Evolutionary conservation across 1,140 invertebrate genomes (phyloP).

Genomic region (Trichogramma pretiosum): DNA sequence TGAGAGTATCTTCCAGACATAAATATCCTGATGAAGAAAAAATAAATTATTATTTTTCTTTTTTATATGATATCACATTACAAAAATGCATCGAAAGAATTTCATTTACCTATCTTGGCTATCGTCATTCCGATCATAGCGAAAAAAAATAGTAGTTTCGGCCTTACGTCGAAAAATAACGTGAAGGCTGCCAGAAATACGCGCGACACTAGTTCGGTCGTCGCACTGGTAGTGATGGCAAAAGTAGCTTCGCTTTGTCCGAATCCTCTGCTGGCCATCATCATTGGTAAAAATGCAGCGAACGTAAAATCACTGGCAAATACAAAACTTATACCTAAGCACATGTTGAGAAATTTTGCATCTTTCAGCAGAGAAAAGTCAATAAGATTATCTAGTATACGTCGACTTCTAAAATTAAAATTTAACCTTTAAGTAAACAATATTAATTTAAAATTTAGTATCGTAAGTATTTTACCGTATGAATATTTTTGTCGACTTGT

Average conservation of each 20-base stretch:
- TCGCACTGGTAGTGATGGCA: conserved; percentile 31
- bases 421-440: no score
- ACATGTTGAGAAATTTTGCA: conserved; percentile 32
- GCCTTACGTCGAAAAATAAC: conserved; percentile 28
- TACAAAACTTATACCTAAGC: conserved; percentile 35
- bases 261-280: conserved; percentile 34
- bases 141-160: conserved; percentile 35
- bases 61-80: no score
- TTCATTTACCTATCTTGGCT: conserved; percentile 33
- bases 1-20: conserved; percentile 30
- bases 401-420: conserved; percentile 14
- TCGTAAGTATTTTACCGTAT: background rate
- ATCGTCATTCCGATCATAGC: conserved; percentile 36
- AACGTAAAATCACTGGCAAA: conserved; percentile 36
- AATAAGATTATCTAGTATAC: conserved; percentile 26
- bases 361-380: conserved; percentile 34
- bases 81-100: no score
- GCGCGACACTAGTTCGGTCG: conserved; percentile 34
- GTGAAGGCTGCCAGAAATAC: conserved; percentile 35
- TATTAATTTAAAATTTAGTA: background rate
- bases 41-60: no score
- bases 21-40: conserved; percentile 33
- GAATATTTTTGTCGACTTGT: no score
- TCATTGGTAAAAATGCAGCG: conserved; percentile 34
- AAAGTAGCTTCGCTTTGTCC: conserved; percentile 29